Conservation (phyloP, 2,797 vertebrate species). For the Octomys mimax region DNA sequence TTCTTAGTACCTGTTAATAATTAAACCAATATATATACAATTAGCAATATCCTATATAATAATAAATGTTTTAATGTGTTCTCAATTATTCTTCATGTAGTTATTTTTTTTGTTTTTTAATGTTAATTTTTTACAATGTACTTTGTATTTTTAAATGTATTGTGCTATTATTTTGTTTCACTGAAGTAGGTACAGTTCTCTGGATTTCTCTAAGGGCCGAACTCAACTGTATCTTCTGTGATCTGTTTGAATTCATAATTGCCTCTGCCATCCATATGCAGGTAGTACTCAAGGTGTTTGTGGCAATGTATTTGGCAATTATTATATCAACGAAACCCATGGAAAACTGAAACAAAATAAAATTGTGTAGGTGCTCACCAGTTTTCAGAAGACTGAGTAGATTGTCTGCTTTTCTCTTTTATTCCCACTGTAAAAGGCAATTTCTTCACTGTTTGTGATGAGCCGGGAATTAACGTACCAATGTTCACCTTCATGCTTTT, state of each 20-base stretch:
- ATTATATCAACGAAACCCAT: constrained; percentile 98
- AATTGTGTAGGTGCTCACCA: constrained; percentile 95
- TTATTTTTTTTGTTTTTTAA: constrained; percentile 83
- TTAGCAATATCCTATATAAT: constrained; percentile 91
- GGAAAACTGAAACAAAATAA: constrained; percentile 98
- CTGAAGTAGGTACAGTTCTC: constrained; percentile 71
- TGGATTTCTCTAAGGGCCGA: constrained; percentile 93
- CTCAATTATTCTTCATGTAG: constrained; percentile 84
- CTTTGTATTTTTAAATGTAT: constrained; percentile 79
- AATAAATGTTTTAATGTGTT: constrained; percentile 88
- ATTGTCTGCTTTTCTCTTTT: no score
- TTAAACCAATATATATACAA: constrained; percentile 94
- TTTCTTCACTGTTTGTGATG: no score
- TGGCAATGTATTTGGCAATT: constrained; percentile 93
- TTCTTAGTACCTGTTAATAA: constrained; percentile 92
- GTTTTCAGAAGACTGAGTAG: no score
- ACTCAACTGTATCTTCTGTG: constrained; percentile 97
- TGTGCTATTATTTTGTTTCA: constrained; percentile 79
- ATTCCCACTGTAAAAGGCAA: no score
- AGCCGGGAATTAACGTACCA: no score
- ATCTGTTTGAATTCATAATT: constrained; percentile 98
- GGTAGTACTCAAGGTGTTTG: constrained; percentile 91
- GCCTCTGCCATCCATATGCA: constrained; percentile 98
- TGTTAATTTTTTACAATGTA: constrained; percentile 86
- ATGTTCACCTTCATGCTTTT: no score